Conservation (phyloP, 2,888 invertebrate genomes). For the Epinotia demarniana region DNA sequence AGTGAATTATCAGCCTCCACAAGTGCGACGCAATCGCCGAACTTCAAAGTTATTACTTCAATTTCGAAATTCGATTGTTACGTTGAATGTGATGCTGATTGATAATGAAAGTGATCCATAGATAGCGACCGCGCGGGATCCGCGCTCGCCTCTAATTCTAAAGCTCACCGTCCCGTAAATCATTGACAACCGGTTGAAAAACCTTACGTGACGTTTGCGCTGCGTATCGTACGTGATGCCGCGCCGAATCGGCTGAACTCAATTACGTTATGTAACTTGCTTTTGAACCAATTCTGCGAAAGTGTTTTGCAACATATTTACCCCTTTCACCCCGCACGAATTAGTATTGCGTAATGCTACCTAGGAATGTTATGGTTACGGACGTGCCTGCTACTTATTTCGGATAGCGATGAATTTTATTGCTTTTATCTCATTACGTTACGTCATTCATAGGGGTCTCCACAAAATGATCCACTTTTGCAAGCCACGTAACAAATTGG, state of each 20-base stretch:
- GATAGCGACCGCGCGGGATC: slow-evolving; percentile 65
- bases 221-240: slow-evolving; percentile 81
- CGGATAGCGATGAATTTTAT: slow-evolving; percentile 9
- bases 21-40: slow-evolving; percentile 54
- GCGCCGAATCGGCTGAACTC: slow-evolving; percentile 67
- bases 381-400: slow-evolving; percentile 27
- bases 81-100: slow-evolving; percentile 60
- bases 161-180: slow-evolving; percentile 60
- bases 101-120: slow-evolving; percentile 75
- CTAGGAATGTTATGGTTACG: slow-evolving; percentile 33
- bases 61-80: slow-evolving; percentile 66
- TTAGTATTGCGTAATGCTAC: slow-evolving; percentile 37
- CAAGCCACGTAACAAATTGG: background rate
- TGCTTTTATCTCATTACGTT: slow-evolving; percentile 25
- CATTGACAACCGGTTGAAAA: slow-evolving; percentile 70
- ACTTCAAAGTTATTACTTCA: slow-evolving; percentile 61
- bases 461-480: slow-evolving; percentile 8
- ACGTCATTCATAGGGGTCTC: slow-evolving; percentile 7
- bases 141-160: slow-evolving; percentile 50
- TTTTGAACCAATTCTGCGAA: slow-evolving; percentile 79
- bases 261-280: slow-evolving; percentile 76
- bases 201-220: slow-evolving; percentile 70
- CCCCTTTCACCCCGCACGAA: slow-evolving; percentile 45
- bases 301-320: slow-evolving; percentile 57
- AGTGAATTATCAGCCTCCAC: slow-evolving; percentile 56